These are phyloP conservation scores for Macaria notata DNA, from an alignment of 2,888 invertebrate species.

Conservation along the genomic window DNA sequence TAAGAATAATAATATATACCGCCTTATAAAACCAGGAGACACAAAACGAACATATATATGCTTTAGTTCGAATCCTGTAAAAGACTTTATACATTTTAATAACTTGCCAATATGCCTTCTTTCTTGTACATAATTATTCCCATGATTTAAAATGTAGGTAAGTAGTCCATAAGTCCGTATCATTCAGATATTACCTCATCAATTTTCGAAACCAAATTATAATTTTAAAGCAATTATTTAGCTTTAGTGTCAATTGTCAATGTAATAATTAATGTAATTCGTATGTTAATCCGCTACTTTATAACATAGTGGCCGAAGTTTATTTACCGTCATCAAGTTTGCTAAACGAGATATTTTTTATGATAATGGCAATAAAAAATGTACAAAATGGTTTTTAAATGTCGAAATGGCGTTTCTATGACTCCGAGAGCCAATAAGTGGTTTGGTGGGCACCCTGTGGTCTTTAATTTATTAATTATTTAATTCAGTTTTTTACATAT, in stretches of 20 bases:
- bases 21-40: too few relatives aligned
- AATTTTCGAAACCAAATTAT: background rate
- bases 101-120: too few relatives aligned
- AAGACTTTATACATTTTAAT: too few relatives aligned
- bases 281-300: conserved; percentile 46
- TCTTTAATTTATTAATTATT: too few relatives aligned
- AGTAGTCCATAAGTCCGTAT: too few relatives aligned
- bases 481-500: too few relatives aligned
- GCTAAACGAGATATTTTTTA: conserved; percentile 12
- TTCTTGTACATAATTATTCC: too few relatives aligned
- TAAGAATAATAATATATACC: too few relatives aligned
- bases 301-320: conserved; percentile 22
- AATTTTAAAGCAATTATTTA: too few relatives aligned
- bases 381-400: conserved; percentile 7
- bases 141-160: too few relatives aligned
- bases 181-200: background rate
- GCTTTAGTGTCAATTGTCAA: conserved; percentile 42
- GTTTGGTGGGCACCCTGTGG: background rate
- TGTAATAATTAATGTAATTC: conserved; percentile 46
- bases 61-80: too few relatives aligned
- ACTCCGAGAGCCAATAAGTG: background rate
- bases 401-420: conserved; percentile 4
- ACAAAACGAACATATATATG: too few relatives aligned
- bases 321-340: conserved; percentile 16
- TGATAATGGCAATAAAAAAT: conserved; percentile 14